These are phyloP conservation scores for Drosophila aldrichi DNA, from an alignment of 2,888 invertebrate species.

Conservation along the genomic window DNA sequence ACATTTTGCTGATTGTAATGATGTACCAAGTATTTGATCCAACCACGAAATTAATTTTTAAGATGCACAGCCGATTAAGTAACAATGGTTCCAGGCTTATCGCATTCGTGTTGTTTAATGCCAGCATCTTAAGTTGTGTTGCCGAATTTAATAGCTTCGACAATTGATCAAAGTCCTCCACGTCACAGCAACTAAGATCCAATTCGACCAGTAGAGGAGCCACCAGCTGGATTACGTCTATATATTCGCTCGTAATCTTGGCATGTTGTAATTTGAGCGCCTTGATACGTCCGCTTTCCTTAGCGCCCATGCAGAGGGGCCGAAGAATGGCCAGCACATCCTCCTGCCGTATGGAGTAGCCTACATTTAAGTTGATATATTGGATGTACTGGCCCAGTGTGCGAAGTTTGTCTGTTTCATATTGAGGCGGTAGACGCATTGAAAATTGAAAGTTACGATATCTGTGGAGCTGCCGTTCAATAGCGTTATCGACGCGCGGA, in stretches of 20 bases:
- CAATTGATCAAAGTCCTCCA: slow-evolving; percentile 37
- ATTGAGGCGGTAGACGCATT: slow-evolving; percentile 58
- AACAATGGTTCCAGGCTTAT: slow-evolving; percentile 24
- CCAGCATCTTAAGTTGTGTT: slow-evolving; percentile 31
- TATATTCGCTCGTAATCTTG: slow-evolving; percentile 27
- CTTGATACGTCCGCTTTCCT: slow-evolving; percentile 28
- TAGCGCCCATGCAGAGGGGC: slow-evolving; percentile 44
- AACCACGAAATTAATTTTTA: slow-evolving; percentile 47
- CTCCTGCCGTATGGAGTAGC: slow-evolving; percentile 42
- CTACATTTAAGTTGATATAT: slow-evolving; percentile 54
- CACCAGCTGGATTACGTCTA: slow-evolving; percentile 35
- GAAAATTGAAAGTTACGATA: slow-evolving; percentile 44
- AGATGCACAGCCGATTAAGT: slow-evolving; percentile 19
- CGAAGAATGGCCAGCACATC: slow-evolving; percentile 24
- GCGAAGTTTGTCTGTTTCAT: slow-evolving; percentile 24
- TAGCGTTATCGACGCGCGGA: slow-evolving; percentile 40
- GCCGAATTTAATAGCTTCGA: slow-evolving; percentile 35
- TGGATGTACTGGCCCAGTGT: slow-evolving; percentile 48
- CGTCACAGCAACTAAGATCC: slow-evolving; percentile 55
- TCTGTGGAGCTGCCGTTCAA: slow-evolving; percentile 52
- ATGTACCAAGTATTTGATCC: slow-evolving; percentile 34
- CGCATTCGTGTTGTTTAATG: slow-evolving; percentile 40
- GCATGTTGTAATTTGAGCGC: slow-evolving; percentile 54
- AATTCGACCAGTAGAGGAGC: slow-evolving; percentile 37
- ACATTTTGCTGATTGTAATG: slow-evolving; percentile 13